Base-by-base conservation (phyloP, 2,113 vertebrate species). In the Corythaixoides concolor region DNA sequence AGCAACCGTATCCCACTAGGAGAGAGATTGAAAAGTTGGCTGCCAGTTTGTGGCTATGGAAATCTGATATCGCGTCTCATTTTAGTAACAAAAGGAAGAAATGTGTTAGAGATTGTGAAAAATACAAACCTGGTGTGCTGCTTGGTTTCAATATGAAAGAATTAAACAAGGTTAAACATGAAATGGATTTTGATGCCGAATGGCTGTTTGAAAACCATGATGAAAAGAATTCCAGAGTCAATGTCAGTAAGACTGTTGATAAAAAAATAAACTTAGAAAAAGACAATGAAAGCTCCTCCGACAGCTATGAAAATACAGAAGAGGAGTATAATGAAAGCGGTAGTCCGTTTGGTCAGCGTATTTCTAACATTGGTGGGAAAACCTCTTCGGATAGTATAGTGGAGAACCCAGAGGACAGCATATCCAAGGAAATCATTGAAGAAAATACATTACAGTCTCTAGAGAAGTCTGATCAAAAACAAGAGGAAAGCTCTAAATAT, bases 101-200 rank as follows among this genome's bases (percentile, higher is more conserved):
- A 72, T 99, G 99, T 33, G 97, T 98, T 22, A 95, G 98, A 81
- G 99, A 99, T 69, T 99, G 99, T 78, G 99, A 99, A 88, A 98
- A 97, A 35, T 98, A 98, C 81, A 98, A 98, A 35, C 95, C 98
- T 4, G 97, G 98, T 3, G 99, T 99, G 88, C 82, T 99, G 82
- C 98, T 99, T 24, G 99, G 99, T 50, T 99, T 99, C 97, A 99
- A 99, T 74, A 99, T 99, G 99, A 98, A 99, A 88, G 98, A 99
- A 55, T 91, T 99, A 33, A 98, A 98, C 97, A 98, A 98, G 94
- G 98, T 99, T 63, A 98, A 97, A 64, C 99, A 99, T 6, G 98
- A 98, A 77, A 98, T 99, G 98, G 98, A 98, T 39, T 98, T 99
- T 55, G 97, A 97, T 52, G 96, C 97, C 4, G 98, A 98, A 12